Evolutionary conservation across 1,140 invertebrate species (phyloP).

Genomic region (Heliothis virescens): DNA sequence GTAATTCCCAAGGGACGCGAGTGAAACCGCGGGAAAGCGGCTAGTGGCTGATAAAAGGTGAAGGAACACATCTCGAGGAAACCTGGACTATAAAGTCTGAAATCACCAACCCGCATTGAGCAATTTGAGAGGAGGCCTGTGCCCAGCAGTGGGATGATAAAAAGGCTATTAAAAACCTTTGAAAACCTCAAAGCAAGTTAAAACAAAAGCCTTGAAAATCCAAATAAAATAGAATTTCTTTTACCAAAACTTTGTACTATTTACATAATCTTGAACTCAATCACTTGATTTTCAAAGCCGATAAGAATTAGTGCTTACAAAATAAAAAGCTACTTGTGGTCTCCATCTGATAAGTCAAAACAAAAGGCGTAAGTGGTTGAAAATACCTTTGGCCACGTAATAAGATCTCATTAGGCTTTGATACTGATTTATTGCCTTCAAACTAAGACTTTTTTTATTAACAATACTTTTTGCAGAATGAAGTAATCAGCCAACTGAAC

Average conservation of each 20-base stretch:
- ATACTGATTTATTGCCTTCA: conserved; percentile 29
- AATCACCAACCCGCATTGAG: too few species aligned
- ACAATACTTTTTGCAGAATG: not conserved
- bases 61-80: too few species aligned
- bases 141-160: too few species aligned
- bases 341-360: conserved; percentile 22
- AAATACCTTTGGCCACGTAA: conserved; percentile 30
- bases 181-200: not conserved
- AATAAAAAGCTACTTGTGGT: conserved; percentile 20
- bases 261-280: conserved; percentile 23
- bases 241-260: not conserved
- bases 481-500: too few species aligned
- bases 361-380: conserved; percentile 26
- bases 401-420: conserved; percentile 28
- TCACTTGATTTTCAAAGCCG: conserved; percentile 6
- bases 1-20: too few species aligned
- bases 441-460: conserved; percentile 2
- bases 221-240: conserved; percentile 12
- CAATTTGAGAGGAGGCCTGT: too few species aligned
- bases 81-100: too few species aligned
- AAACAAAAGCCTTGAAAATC: conserved; percentile 4
- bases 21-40: too few species aligned
- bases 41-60: too few species aligned
- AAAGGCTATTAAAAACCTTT: too few species aligned
- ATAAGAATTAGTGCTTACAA: conserved; percentile 36